These are phyloP conservation scores for Boleophthalmus pectinirostris DNA, from an alignment of 2,113 vertebrate species.

Conservation along the genomic window DNA sequence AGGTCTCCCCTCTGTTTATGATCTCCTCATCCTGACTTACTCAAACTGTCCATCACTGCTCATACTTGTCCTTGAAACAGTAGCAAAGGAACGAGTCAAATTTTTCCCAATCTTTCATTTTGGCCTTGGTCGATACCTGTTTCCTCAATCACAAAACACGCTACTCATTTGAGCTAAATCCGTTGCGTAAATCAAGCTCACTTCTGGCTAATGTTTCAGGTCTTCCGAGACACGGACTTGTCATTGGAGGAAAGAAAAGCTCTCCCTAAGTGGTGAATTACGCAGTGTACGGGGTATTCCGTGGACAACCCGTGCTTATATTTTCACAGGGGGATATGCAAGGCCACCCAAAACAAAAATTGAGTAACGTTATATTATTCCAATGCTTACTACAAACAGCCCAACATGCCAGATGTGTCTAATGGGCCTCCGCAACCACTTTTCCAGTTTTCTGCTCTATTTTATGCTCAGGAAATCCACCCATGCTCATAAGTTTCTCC, in stretches of 20 bases:
- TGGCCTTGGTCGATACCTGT: slow-evolving; percentile 61
- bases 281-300: slow-evolving; percentile 61
- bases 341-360: slow-evolving; percentile 79
- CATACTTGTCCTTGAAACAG: slow-evolving; percentile 24
- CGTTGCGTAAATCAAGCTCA: slow-evolving; percentile 62
- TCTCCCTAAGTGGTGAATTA: slow-evolving; percentile 66
- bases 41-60: slow-evolving; percentile 31
- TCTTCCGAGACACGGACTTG: slow-evolving; percentile 60
- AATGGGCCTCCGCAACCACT: slow-evolving; percentile 47
- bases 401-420: slow-evolving; percentile 50
- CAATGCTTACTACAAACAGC: slow-evolving; percentile 71
- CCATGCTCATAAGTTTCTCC: slow-evolving; percentile 75
- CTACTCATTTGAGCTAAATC: slow-evolving; percentile 46
- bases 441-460: slow-evolving; percentile 67
- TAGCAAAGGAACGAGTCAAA: not conserved
- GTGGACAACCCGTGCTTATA: slow-evolving; percentile 64
- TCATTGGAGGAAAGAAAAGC: slow-evolving; percentile 63
- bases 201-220: slow-evolving; percentile 49
- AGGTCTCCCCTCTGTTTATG: slow-evolving; percentile 35
- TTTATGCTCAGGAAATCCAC: slow-evolving; percentile 76
- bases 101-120: slow-evolving; percentile 16
- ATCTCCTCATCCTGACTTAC: slow-evolving; percentile 15
- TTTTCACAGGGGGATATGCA: slow-evolving; percentile 61
- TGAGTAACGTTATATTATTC: slow-evolving; percentile 72
- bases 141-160: slow-evolving; percentile 64